Evolutionary conservation across 2,113 vertebrate species (phyloP), one percentile per base, ranked within the genome.

Genomic region (Saguinus midas): DNA sequence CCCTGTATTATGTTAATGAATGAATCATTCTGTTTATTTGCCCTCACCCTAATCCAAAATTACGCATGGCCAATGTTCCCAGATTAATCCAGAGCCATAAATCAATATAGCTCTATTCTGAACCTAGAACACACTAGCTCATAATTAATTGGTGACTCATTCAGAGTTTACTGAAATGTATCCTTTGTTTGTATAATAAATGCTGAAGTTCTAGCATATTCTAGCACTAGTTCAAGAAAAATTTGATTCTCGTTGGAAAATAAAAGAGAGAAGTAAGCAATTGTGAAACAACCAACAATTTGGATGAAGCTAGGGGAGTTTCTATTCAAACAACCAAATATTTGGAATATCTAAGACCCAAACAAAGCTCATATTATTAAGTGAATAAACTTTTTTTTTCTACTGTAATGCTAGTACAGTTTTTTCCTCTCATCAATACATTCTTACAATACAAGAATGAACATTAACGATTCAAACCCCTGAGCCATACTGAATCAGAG

Each of bases 261-360:
- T 87, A 84, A 76, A 80, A 87, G 25, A 81, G 27, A 58, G 7
- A 43, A 75, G 52, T 52, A 52, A 52, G 52, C 52, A 52, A 17
- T 52, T 52, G 52, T 17, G 52, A 52, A 52, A 32, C 23, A 92
- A 32, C 23, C 72, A 78, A 0, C 85, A 66, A 88, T 17, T 68
- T 61, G 16, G 72, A 76, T n/a, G 11, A 90, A 79, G 25, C 11
- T 37, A 35, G 9, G 29, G n/a, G 48, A 80, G 16, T 75, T 94
- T 97, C 82, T 96, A 6, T 93, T 92, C 40, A 73, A 87, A 76
- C 70, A 61, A 66, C 37, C 27, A 91, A 95, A 75, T 79, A n/a
- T 43, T 87, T 83, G n/a, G 78, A 80, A 3, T 29, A 70, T 91
- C 66, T 87, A 35, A 95, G 25, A 90, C 48, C 48, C 55, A 89